phyloP scores from a whole-genome alignment of 1,140 invertebrate species.

The Apis cerana region DNA sequence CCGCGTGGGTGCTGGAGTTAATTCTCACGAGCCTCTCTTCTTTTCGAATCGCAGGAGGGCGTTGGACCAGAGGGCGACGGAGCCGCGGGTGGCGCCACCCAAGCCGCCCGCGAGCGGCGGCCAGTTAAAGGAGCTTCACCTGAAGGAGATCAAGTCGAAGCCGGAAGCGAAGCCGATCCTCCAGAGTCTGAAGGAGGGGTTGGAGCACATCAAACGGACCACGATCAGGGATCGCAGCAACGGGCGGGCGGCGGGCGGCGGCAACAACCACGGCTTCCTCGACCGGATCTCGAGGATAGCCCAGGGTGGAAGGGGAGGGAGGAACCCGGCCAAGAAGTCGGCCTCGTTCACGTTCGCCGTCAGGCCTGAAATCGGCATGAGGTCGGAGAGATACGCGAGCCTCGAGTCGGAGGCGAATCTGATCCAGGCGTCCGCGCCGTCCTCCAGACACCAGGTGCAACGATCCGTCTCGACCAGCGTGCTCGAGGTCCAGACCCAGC shows the following conservation, averaged over 20 bases:
- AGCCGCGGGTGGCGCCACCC: constrained; percentile 75
- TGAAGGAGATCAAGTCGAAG: constrained; percentile 77
- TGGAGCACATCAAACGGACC: constrained; percentile 77
- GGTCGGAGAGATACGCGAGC: constrained; percentile 77
- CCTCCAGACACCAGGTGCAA: constrained; percentile 73
- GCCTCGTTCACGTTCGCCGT: constrained; percentile 78
- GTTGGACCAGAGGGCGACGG: constrained; percentile 77
- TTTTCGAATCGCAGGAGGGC: constrained; percentile 73
- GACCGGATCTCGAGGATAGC: constrained; percentile 78
- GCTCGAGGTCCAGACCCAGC: constrained; percentile 70
- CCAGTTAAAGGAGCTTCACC: constrained; percentile 74
- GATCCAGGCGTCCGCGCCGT: constrained; percentile 49
- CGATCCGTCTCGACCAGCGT: constrained; percentile 78
- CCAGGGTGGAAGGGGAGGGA: constrained; percentile 71
- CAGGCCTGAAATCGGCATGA: constrained; percentile 77
- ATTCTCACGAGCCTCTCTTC: too few relatives aligned
- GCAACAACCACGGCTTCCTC: constrained; percentile 69
- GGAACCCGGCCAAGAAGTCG: constrained; percentile 78
- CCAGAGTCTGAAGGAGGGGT: constrained; percentile 75
- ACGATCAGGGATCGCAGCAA: constrained; percentile 77
- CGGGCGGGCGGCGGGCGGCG: constrained; percentile 55
- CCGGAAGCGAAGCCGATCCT: constrained; percentile 77
- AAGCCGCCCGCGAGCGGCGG: constrained; percentile 66
- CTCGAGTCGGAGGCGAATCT: constrained; percentile 76
- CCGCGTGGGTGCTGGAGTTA: too few relatives aligned